Percentiles rank a stretch among this genome's conserved stretches.
These are phyloP conservation scores for Holotrichia oblita DNA, from an alignment of 1,140 invertebrate genomes.

Conservation along the genomic window DNA sequence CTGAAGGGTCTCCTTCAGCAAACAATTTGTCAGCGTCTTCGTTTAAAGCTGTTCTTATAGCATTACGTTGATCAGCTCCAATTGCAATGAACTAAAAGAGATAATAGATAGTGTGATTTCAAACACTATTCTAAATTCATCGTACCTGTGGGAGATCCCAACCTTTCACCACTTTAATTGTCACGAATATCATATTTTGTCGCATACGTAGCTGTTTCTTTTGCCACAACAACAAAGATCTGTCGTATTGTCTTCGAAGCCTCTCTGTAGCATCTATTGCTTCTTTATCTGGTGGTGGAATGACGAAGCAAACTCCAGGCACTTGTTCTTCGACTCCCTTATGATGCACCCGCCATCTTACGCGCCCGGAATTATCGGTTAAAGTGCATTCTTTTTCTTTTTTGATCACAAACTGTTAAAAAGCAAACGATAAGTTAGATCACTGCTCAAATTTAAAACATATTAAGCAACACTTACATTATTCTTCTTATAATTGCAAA, in stretches of 20 bases:
- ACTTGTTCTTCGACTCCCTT: slow-evolving; percentile 87
- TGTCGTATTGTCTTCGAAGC: slow-evolving; percentile 86
- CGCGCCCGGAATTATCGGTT: slow-evolving; percentile 90
- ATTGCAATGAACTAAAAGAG: slow-evolving; percentile 86
- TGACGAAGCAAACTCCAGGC: slow-evolving; percentile 90
- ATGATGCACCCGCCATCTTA: slow-evolving; percentile 92
- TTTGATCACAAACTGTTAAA: slow-evolving; percentile 81
- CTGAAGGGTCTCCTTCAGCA: slow-evolving; percentile 90
- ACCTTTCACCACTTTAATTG: slow-evolving; percentile 94
- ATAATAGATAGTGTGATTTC: too few relatives aligned
- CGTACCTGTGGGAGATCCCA: slow-evolving; percentile 88
- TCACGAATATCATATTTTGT: slow-evolving; percentile 98
- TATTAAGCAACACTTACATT: slow-evolving; percentile 69
- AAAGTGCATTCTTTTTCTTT: slow-evolving; percentile 92
- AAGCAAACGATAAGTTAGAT: slow-evolving; percentile 41
- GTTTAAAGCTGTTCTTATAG: slow-evolving; percentile 93
- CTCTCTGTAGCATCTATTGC: slow-evolving; percentile 86
- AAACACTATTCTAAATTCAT: too few relatives aligned
- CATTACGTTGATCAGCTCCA: slow-evolving; percentile 93
- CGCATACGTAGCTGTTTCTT: slow-evolving; percentile 92
- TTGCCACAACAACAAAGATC: slow-evolving; percentile 92
- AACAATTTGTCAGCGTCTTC: slow-evolving; percentile 96
- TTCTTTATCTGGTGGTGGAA: slow-evolving; percentile 94
- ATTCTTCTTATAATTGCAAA: slow-evolving; percentile 92
- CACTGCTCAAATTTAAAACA: slow-evolving; percentile 30